Base-by-base conservation (phyloP, 2,797 vertebrate genomes). In the Microctenopoma steveboyesi region DNA sequence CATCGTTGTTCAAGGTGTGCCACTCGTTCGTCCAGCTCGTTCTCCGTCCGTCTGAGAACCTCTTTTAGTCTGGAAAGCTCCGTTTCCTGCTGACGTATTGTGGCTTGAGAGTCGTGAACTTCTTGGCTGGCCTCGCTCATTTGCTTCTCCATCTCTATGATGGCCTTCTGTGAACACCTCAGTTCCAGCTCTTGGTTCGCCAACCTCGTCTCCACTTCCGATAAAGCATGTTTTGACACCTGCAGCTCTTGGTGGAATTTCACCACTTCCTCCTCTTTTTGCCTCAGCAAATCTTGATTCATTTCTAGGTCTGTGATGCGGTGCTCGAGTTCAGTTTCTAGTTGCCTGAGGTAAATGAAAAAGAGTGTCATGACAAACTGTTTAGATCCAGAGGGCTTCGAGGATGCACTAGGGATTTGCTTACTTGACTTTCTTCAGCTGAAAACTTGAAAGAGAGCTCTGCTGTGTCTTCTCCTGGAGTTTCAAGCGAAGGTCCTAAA, bases 1-100 rank as follows among this genome's bases (percentile, higher is more conserved):
- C 92, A 97, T 25, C 88, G 94, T 52, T 94, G 92, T 58, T 89
- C 93, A 28, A 97, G 90, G 57, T 95, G 94, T 28, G 93, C 85
- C 27, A 95, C 90, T 69, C 94, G 74, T 86, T 95, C 91, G 68
- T 92, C 91, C 55, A 96, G 89, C 49, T 92, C 88, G 55, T 87
- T 90, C 77, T 95, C 93, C 0, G 93, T 96, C 39, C 88, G 90
- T 62, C 92, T 91, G 42, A 97, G 88, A 39, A 92, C 86, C n/a
- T 93, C 93, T 48, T 86, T 94, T 37, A 98, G 91, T 27, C 84
- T 73, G 12, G 86, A 50, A 2, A 96, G 89, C 76, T 97, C 95
- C 11, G 88, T 79, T 76, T 96, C 94, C 83, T 96, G 97, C 85
- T 95, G 93, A 42, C 74, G 74, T 72, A 96, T 59, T 0, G 52